Evolutionary conservation across 2,113 vertebrate species (phyloP).

Genomic region (Peromyscus maniculatus): DNA sequence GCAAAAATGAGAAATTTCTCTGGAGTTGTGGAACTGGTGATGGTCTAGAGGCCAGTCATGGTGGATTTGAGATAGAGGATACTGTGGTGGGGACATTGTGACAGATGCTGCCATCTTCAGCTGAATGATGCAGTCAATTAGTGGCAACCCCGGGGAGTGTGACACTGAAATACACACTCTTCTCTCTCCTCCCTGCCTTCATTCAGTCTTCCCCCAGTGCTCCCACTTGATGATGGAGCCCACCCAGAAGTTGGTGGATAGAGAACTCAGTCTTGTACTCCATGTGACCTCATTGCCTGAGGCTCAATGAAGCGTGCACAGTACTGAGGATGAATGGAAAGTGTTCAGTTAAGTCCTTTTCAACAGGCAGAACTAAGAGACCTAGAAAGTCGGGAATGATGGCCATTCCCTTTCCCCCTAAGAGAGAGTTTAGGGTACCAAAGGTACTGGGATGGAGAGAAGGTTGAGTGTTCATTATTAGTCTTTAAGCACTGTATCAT

Average conservation of each 20-base stretch:
- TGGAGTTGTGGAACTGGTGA: background rate
- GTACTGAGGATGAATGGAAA: background rate
- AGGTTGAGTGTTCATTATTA: background rate
- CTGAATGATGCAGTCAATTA: background rate
- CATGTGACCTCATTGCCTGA: rapidly evolving
- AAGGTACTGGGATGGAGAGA: background rate
- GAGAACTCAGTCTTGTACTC: no score
- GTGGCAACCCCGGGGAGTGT: background rate
- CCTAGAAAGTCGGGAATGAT: background rate
- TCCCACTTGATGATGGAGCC: background rate
- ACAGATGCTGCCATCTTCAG: background rate
- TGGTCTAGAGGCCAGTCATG: background rate
- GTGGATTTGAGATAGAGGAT: background rate
- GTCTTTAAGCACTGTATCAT: background rate
- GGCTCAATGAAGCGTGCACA: no score
- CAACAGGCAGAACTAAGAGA: background rate
- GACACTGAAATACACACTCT: background rate
- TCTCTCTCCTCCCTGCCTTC: background rate
- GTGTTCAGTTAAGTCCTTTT: background rate
- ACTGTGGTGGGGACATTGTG: no score
- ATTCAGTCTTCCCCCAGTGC: rapidly evolving
- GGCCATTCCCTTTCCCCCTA: background rate
- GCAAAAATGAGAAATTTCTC: background rate
- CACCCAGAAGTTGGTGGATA: background rate
- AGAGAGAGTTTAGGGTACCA: background rate